phyloP scores from a whole-genome alignment of 2,113 vertebrate species.

The Machaerirhynchus nigripectus region DNA sequence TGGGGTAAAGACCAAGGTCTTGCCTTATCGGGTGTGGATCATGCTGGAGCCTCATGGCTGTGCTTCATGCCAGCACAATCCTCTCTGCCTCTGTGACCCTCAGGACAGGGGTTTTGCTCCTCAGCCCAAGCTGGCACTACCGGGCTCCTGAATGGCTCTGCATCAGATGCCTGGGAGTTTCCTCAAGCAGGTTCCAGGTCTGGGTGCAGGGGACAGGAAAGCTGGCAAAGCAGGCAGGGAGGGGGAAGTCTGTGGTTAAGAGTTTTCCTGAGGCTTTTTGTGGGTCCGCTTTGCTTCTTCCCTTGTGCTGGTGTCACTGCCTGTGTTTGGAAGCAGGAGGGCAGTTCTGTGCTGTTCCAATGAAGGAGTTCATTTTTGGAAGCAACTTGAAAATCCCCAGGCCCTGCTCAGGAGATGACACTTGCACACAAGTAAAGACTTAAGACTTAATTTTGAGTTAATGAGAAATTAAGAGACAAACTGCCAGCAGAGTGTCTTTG shows the following conservation, averaged over 20 bases:
- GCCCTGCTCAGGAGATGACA: neutral
- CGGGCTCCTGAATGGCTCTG: neutral
- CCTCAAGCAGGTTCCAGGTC: accelerated
- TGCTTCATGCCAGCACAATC: neutral
- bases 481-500: neutral
- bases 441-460: neutral
- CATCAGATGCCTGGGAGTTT: neutral
- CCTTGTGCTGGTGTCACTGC: neutral
- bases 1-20: neutral
- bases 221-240: neutral
- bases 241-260: accelerated
- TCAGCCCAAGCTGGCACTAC: accelerated
- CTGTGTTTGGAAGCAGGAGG: neutral
- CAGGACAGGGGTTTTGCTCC: neutral
- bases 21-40: neutral
- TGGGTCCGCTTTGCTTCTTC: neutral
- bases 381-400: accelerated
- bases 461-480: neutral
- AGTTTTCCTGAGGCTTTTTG: neutral
- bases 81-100: neutral
- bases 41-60: neutral
- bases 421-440: neutral
- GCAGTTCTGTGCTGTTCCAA: neutral
- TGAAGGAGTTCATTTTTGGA: neutral
- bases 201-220: neutral